Evolutionary conservation across 2,797 vertebrate species (phyloP).

Genomic region (Anguilla megastoma): DNA sequence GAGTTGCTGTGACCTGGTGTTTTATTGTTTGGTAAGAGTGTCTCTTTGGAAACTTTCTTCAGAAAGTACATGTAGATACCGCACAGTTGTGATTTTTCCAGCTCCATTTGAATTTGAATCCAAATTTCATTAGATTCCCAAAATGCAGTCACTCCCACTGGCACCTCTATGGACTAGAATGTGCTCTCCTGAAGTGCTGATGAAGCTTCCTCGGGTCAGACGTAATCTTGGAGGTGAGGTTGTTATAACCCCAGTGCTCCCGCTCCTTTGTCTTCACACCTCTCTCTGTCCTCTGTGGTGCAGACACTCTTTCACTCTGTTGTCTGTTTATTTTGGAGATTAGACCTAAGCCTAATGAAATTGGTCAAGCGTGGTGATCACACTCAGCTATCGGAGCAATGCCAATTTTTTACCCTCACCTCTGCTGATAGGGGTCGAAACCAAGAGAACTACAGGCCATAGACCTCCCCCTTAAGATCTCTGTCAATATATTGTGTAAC

Average conservation of each 20-base stretch:
- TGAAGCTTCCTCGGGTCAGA: too few species aligned
- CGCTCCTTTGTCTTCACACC: not conserved
- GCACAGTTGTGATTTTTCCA: not conserved
- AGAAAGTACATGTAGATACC: not conserved
- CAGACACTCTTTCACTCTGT: not conserved
- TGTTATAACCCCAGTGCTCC: not conserved
- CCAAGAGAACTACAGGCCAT: not conserved
- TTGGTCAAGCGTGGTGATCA: not conserved
- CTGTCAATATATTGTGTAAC: not conserved
- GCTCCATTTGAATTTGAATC: not conserved
- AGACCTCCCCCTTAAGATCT: not conserved
- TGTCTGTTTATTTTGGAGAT: constrained; percentile 24
- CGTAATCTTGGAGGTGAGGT: not conserved
- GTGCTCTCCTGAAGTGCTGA: not conserved
- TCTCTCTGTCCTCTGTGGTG: not conserved
- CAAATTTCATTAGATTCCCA: not conserved
- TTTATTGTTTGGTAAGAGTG: not conserved
- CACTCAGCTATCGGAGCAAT: not conserved
- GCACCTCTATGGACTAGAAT: not conserved
- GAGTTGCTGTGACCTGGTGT: not conserved
- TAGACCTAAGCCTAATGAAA: constrained; percentile 11
- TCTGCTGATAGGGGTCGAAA: not conserved
- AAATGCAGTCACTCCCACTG: not conserved
- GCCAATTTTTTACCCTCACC: not conserved
- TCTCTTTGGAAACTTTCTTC: not conserved